Base-by-base conservation (phyloP, 1,140 invertebrate species). In the Maconellicoccus hirsutus region DNA sequence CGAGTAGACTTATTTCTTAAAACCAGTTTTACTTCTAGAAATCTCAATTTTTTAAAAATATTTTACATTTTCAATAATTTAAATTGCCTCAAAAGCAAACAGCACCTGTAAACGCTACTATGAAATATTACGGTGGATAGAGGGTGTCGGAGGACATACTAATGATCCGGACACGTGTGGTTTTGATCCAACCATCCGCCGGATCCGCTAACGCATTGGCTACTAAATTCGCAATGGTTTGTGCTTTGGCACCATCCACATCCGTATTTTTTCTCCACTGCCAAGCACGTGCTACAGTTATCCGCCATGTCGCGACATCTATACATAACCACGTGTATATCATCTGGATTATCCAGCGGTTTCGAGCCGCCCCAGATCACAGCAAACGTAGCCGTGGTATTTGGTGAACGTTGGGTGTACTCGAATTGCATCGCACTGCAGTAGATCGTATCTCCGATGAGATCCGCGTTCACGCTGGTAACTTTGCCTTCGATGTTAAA, bases 401-500 rank as follows among this genome's bases (percentile, higher is more conserved):
- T 96, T 12, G 93, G 90, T 8, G 90, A 87, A 52, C 87, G 83
- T 1, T 90, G 93, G 16, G 90, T 92, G 77, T 95, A 95, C 21
- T 89, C 89, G 80, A 95, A 94, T 78, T 93, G 91, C 82, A 94
- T 94, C 39, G 86, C 84, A 76, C 96, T 92, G 81, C 94, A 96
- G 79, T 95, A 95, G 80, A 96, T 96, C 52, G 91, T 94, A 81
- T 96, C 93, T 29, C 90, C 91, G 12, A 96, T 79, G 33, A 96
- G 82, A 79, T 93, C 89, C 71, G 93, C 94, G 80, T 92, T 93
- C 1, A 94, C 89, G 79, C 90, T 92, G 29, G 91, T 92, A 4
- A 96, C 93, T 16, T 93, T 85, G 23, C 93, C 94, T 81, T 96
- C 93, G 76, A 96, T 96, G 82, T 96, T 96, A 80, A 96, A 96